Percentiles rank a stretch among this genome's conserved stretches.
Evolutionary conservation across 2,797 vertebrate species (phyloP).

Genomic region (Megalops cyprinoides): DNA sequence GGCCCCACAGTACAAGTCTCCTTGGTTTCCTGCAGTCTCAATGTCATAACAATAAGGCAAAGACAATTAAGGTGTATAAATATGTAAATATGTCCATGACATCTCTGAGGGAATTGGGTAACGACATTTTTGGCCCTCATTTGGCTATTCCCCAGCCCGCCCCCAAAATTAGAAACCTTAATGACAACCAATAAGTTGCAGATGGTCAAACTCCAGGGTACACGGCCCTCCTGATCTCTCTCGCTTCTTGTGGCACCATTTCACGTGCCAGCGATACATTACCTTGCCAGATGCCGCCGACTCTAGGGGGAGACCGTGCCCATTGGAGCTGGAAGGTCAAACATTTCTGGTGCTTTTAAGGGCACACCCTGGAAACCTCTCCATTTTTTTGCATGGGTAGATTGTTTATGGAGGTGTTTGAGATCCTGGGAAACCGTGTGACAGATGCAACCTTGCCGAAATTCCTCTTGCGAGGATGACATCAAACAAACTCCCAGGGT

Average conservation of each 20-base stretch:
- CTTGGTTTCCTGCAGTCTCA: conserved; percentile 59
- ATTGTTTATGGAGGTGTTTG: conserved; percentile 70
- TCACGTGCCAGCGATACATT: conserved; percentile 63
- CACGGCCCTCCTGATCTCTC: conserved; percentile 66
- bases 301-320: conserved; percentile 72
- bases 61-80: conserved; percentile 81
- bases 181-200: conserved; percentile 80
- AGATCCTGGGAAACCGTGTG: conserved; percentile 57
- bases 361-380: conserved; percentile 46
- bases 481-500: conserved; percentile 57
- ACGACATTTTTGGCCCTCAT: conserved; percentile 79
- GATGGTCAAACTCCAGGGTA: conserved; percentile 79
- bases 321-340: conserved; percentile 73
- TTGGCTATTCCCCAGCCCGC: conserved; percentile 78
- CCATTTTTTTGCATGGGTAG: conserved; percentile 27
- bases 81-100: conserved; percentile 79
- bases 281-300: conserved; percentile 71
- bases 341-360: conserved; percentile 63
- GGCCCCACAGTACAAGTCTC: neutral
- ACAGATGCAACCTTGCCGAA: conserved; percentile 59
- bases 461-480: conserved; percentile 71
- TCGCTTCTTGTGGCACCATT: conserved; percentile 64
- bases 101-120: conserved; percentile 69
- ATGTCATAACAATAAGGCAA: conserved; percentile 74
- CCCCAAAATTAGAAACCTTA: conserved; percentile 80